Conservation (phyloP, 2,113 vertebrate species). For the Daphoenositta chrysoptera region DNA sequence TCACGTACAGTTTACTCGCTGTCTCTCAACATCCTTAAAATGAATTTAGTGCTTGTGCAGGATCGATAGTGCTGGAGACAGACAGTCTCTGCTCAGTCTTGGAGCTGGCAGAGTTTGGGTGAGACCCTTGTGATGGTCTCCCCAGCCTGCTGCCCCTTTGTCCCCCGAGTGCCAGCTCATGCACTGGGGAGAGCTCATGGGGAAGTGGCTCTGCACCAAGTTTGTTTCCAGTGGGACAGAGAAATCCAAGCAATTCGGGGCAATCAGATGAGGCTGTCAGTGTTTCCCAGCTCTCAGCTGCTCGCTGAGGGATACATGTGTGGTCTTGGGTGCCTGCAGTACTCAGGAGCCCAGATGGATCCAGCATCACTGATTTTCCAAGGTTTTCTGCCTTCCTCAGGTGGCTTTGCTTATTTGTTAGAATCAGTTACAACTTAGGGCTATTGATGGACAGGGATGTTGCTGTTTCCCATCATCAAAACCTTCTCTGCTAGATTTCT, state of each 20-base stretch:
- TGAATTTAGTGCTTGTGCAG: slow-evolving; percentile 22
- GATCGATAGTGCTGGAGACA: not conserved
- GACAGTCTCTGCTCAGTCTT: not conserved
- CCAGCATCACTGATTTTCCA: not conserved
- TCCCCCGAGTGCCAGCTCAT: fast-evolving
- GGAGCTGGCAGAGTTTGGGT: not conserved
- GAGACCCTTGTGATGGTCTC: not conserved
- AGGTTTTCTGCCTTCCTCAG: not conserved
- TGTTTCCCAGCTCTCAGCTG: not conserved
- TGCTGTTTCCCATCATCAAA: not conserved
- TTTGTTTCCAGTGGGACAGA: not conserved
- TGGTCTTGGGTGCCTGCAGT: not conserved
- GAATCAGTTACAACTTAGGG: not conserved
- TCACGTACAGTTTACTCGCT: not conserved
- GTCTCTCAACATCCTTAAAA: slow-evolving; percentile 30
- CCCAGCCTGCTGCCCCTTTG: not conserved
- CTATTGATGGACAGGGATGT: not conserved
- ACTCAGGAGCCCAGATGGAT: not conserved
- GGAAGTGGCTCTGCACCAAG: not conserved
- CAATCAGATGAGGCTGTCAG: not conserved
- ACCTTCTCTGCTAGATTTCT: not conserved
- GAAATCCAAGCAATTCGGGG: not conserved
- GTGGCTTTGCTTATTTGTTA: not conserved
- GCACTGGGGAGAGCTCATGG: fast-evolving
- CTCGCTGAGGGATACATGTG: fast-evolving